Evolutionary conservation across 2,888 invertebrate genomes (phyloP).

Genomic region (Pegoplata infirma): DNA sequence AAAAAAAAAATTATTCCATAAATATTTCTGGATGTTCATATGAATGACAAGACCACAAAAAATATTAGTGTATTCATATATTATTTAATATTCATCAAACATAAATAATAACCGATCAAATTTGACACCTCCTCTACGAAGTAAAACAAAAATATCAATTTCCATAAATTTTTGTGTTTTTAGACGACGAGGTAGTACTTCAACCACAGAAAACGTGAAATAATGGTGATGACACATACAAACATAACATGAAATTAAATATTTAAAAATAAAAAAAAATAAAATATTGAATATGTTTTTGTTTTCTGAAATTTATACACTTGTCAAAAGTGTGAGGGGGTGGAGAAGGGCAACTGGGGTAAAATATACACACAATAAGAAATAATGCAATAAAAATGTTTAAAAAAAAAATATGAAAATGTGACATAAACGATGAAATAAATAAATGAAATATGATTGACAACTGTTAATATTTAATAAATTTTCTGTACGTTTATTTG

Average conservation of each 20-base stretch:
- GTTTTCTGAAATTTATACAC: conserved; percentile 47
- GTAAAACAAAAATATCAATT: conserved; percentile 47
- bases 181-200: too few relatives aligned
- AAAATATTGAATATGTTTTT: conserved; percentile 35
- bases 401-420: conserved; percentile 43
- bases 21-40: neutral
- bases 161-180: too few relatives aligned
- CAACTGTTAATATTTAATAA: conserved; percentile 55
- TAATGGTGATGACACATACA: conserved; percentile 12
- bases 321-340: neutral
- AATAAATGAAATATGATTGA: conserved; percentile 49
- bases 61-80: too few relatives aligned
- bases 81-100: conserved; percentile 55
- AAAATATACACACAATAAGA: neutral
- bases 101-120: conserved; percentile 52
- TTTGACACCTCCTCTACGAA: conserved; percentile 41
- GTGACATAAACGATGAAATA: conserved; percentile 37
- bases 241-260: conserved; percentile 42
- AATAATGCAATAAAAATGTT: conserved; percentile 8
- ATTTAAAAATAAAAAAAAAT: conserved; percentile 20
- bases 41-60: conserved; percentile 13
- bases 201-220: conserved; percentile 13
- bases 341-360: neutral
- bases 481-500: neutral
- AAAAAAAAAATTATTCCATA: too few relatives aligned